These are phyloP conservation scores for Cistogaster globosa DNA, from an alignment of 2,888 invertebrate species.

Conservation along the genomic window DNA sequence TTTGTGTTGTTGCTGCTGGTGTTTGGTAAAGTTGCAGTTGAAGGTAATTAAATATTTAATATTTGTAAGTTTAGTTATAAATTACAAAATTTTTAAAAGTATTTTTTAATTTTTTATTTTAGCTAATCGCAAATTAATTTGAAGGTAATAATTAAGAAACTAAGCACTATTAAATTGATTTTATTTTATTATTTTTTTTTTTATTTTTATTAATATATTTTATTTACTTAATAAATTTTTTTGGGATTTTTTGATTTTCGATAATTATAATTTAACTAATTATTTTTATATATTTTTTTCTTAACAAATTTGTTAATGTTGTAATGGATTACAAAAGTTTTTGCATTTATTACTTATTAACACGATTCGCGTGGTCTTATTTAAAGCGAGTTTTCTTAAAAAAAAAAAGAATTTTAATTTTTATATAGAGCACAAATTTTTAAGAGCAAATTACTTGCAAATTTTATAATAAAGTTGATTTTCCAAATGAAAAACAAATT, in stretches of 20 bases:
- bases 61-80: conserved; percentile 37
- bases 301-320: conserved; percentile 57
- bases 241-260: conserved; percentile 5
- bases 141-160: conserved; percentile 2
- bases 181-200: not conserved
- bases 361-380: conserved; percentile 54
- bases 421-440: conserved; percentile 29
- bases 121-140: conserved; percentile 27
- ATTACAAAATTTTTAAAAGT: conserved; percentile 18
- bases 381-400: not conserved
- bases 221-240: conserved; percentile 22
- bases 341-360: conserved; percentile 38
- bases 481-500: conserved; percentile 19
- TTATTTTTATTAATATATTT: conserved; percentile 24
- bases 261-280: conserved; percentile 24
- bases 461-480: conserved; percentile 3
- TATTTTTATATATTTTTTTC: conserved; percentile 27
- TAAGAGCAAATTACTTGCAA: not conserved
- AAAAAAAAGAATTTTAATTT: conserved; percentile 11
- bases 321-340: conserved; percentile 63
- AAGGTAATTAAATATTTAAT: conserved; percentile 39
- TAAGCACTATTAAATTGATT: conserved; percentile 43
- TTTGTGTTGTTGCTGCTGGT: not conserved
- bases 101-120: not conserved
- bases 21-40: conserved; percentile 46